Evolutionary conservation across 2,113 vertebrate species (phyloP).

Genomic region (Sinosuthora webbiana): DNA sequence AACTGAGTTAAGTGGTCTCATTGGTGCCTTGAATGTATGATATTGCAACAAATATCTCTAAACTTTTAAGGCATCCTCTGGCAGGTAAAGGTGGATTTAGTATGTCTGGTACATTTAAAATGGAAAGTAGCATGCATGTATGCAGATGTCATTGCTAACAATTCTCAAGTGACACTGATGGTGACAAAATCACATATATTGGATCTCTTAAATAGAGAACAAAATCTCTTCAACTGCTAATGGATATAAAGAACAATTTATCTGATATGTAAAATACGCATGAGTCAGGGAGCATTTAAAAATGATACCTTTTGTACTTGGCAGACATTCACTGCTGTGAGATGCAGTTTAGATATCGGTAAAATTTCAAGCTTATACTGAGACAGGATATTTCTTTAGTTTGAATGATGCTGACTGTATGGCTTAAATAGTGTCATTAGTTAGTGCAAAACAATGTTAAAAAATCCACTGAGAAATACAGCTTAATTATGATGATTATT

Average conservation of each 20-base stretch:
- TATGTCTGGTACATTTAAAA: not conserved
- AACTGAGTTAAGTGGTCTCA: not conserved
- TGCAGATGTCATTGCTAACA: not conserved
- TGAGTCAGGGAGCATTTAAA: not conserved
- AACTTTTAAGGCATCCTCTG: not conserved
- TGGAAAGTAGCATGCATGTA: not conserved
- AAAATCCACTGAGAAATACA: not conserved
- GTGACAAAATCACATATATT: not conserved
- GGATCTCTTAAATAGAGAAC: not conserved
- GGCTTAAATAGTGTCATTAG: not conserved
- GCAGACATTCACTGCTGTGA: not conserved
- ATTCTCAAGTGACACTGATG: not conserved
- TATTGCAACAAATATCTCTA: not conserved
- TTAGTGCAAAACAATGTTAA: not conserved
- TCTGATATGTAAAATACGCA: not conserved
- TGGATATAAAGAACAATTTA: not conserved
- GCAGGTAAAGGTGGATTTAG: not conserved
- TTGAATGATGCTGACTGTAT: not conserved
- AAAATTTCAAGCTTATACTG: not conserved
- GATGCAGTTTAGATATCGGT: not conserved
- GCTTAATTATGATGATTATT: not conserved
- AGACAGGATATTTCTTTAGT: not conserved
- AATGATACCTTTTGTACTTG: not conserved
- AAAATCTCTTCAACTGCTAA: not conserved
- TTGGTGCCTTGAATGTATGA: not conserved